Evolutionary conservation across 1,140 invertebrate genomes (phyloP), one percentile per base, ranked within the genome.

Genomic region (Drosophila orena): DNA sequence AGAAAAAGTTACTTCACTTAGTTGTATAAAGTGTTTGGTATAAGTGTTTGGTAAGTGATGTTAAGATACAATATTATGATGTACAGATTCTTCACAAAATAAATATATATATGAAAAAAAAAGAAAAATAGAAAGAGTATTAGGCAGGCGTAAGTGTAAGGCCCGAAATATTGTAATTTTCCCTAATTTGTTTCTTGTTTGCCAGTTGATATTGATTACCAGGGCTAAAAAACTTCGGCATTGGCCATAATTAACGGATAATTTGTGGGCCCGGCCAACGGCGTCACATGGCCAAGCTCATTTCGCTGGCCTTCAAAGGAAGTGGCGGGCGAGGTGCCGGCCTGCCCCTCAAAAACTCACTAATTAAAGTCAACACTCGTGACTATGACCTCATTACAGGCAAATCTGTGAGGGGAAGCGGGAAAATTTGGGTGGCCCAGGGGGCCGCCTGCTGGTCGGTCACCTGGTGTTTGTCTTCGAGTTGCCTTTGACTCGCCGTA

Each of bases 351-450:
- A 55, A 50, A 68, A 71, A 60, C 42, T 64, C 83, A 83, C 84
- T 88, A 88, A 88, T 88, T 88, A 88, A 88, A 89, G 84, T 89
- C 84, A 88, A 88, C 84, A 89, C 84, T 88, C 81, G 84, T 83
- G 78, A 83, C 76, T 84, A 89, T 80, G 84, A 88, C 84, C 84
- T 88, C 84, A 88, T 88, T 88, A 88, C 72, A 73, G 76, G 73
- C 76, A 88, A 84, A 88, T 83, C 79, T 79, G 76, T 71, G 37
- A 57, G 42, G 44, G 47, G 50, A 37, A 4, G 22, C 8, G 4
- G 4, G 12, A n/a, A 20, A 30, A 61, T 40, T 17, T 27, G 49
- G 24, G 38, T n/a, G 12, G 62, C 22, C 22, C 15, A 20, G 35
- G n/a, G 38, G 66, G 35, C 12, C 8, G 69, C 20, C 24, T 24